phyloP scores from a whole-genome alignment of 2,888 invertebrate species.

The Brenthis hecate region DNA sequence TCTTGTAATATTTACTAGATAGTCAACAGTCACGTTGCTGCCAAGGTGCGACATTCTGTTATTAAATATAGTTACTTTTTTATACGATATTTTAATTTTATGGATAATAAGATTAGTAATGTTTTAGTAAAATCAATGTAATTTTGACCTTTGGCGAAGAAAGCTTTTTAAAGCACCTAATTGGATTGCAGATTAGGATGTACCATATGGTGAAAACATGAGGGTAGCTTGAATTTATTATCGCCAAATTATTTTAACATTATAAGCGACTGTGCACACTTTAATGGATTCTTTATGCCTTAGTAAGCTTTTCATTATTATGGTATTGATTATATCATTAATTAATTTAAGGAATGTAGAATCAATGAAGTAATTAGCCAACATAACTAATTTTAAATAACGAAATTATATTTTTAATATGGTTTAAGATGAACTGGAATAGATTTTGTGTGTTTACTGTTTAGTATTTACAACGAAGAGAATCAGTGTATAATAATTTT shows the following conservation, averaged over 20 bases:
- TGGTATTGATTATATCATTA: background rate
- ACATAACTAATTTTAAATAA: too few relatives aligned
- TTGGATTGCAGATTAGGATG: constrained; percentile 55
- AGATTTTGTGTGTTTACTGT: too few relatives aligned
- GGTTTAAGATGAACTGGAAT: too few relatives aligned
- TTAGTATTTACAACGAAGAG: too few relatives aligned
- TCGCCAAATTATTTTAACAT: constrained; percentile 61
- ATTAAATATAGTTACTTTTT: constrained; percentile 25
- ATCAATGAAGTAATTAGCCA: background rate
- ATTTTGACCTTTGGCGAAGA: background rate
- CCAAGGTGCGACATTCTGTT: constrained; percentile 20
- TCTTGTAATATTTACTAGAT: constrained; percentile 67
- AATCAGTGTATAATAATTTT: too few relatives aligned
- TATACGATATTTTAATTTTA: background rate
- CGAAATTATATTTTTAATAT: too few relatives aligned
- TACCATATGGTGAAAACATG: constrained; percentile 64
- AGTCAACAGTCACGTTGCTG: constrained; percentile 47
- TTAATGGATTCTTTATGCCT: constrained; percentile 55
- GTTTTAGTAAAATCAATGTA: background rate
- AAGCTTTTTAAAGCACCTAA: constrained; percentile 41
- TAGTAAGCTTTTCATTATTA: constrained; percentile 21
- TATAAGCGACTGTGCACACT: constrained; percentile 61
- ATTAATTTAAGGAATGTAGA: background rate
- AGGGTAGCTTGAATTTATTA: constrained; percentile 63
- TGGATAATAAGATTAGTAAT: background rate